Evolutionary conservation across 2,797 vertebrate genomes (phyloP).

Genomic region (Mus minutoides): DNA sequence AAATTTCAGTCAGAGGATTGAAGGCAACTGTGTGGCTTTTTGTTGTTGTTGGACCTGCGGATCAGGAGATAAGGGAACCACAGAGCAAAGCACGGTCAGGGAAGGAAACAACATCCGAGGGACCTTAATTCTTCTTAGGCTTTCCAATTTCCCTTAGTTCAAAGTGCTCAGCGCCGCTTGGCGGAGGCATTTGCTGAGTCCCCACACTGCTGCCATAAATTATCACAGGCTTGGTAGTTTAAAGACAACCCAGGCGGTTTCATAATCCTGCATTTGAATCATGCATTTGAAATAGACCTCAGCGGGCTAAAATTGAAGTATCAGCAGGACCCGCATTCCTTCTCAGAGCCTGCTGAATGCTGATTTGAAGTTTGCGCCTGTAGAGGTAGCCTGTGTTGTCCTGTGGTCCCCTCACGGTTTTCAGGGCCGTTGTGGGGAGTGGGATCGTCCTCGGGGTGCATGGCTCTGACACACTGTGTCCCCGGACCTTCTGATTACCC

Average conservation of each 20-base stretch:
- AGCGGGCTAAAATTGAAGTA: constrained; percentile 8
- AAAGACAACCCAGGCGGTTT: constrained; percentile 34
- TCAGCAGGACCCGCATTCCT: not conserved
- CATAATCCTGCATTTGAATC: not conserved
- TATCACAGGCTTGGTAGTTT: not conserved
- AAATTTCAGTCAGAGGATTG: constrained; percentile 43
- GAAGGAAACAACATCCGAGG: not conserved
- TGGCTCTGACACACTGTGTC: not conserved
- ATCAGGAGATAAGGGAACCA: constrained; percentile 30
- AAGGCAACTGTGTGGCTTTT: not conserved
- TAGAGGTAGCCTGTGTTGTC: not conserved
- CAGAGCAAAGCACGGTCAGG: not conserved
- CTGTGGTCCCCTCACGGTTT: not conserved
- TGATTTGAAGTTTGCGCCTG: not conserved
- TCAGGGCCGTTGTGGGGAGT: not conserved
- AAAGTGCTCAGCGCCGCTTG: constrained; percentile 10
- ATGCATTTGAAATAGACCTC: not conserved
- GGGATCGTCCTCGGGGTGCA: not conserved
- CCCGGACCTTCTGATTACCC: not conserved
- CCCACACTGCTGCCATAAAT: not conserved
- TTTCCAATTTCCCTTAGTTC: constrained; percentile 11
- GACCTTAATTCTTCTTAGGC: not conserved
- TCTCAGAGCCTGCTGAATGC: not conserved
- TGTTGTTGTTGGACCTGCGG: not conserved
- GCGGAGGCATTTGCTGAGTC: not conserved